phyloP scores from a whole-genome alignment of 2,113 vertebrate genomes.

The Tinamus guttatus region DNA sequence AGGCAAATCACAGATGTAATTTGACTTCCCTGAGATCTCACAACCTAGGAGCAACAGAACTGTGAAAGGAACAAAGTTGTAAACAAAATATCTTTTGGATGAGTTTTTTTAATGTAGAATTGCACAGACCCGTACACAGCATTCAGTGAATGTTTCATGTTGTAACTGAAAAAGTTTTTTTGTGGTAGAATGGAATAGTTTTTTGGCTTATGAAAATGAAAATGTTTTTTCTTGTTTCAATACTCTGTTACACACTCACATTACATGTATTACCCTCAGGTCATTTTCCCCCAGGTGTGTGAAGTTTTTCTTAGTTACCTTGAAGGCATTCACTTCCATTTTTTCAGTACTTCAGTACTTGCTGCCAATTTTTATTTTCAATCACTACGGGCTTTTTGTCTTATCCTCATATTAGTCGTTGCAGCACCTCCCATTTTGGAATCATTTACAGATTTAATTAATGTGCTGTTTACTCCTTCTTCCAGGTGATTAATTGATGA shows the following conservation, averaged over 20 bases:
- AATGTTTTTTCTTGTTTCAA: background rate
- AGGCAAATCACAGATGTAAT: background rate
- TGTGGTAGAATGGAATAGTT: background rate
- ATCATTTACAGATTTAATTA: background rate
- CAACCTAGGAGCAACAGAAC: background rate
- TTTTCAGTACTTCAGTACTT: background rate
- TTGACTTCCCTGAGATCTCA: background rate
- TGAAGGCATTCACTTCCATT: background rate
- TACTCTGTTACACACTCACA: background rate
- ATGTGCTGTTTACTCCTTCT: background rate
- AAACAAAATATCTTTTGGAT: background rate
- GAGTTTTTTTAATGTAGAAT: background rate
- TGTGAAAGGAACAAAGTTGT: background rate
- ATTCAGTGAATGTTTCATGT: background rate
- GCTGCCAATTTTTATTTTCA: background rate
- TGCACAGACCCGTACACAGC: background rate
- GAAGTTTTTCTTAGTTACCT: background rate
- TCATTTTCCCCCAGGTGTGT: background rate
- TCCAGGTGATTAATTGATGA: conserved; percentile 12
- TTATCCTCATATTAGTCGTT: background rate
- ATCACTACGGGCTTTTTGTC: background rate
- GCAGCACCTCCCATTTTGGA: background rate
- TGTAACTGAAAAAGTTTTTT: background rate
- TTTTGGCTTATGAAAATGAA: background rate
- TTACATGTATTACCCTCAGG: background rate